Base-by-base conservation (phyloP, 2,797 vertebrate species). In the Cetoscarus ocellatus region DNA sequence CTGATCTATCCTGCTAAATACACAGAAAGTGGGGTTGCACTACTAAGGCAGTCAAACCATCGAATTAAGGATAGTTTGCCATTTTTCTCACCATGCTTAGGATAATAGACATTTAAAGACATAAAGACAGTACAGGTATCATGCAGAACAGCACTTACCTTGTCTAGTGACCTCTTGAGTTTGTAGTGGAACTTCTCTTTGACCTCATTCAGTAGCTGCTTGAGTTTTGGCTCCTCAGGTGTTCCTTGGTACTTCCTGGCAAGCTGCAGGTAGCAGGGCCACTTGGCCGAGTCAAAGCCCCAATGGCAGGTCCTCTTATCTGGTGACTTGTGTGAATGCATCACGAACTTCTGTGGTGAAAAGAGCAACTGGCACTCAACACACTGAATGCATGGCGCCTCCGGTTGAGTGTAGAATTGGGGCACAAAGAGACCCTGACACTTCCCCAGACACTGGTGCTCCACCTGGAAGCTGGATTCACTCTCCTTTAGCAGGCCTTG, bases 221-320 rank as follows among this genome's bases (percentile, higher is more conserved):
- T 96, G 84, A 98, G 92, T 66, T 95, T 93, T 78, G 92, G 92
- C 87, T 98, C 97, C 76, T 98, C 96, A 0, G 93, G 82, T 0
- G 94, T 96, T 57, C 96, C 97, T 67, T 96, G 79, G 87, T 98
- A 97, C 92, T 97, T 97, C 86, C 96, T 95, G 91, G 96, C 97
- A 39, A 99, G 96, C 58, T 98, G 98, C 85, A 99, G 94, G 91
- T 99, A 99, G 92, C 96, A 98, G 77, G 97, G 96, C 98, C 98
- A 99, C 91, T 98, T 98, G 89, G 98, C 96, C 0, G 98, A 98
- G 75, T 99, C 98, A 82, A 99, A 99, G 42, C 98, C 98, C 98
- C 98, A 99, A 88, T 99, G 98, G 88, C 98, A 99, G 90, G 98
- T 99, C 91, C 98, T 96, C 94, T 99, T 99, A 94, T 99, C 97